A percentile compares a stretch with the other conserved stretches of the same genome.
Evolutionary conservation across 2,888 invertebrate species (phyloP).

Genomic region (Hipparchia sbordonii): DNA sequence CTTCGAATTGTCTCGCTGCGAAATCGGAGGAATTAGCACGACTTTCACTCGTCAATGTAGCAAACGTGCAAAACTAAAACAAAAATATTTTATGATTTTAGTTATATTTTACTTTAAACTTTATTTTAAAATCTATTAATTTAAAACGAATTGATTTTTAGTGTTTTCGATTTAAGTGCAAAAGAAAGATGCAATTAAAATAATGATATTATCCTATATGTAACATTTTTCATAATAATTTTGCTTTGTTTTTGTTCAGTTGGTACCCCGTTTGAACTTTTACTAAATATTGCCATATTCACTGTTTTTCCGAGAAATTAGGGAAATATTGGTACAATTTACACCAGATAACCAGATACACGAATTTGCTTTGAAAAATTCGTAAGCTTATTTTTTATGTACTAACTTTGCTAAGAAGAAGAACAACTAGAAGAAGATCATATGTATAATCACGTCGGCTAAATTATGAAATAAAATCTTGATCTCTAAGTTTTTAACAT

Average conservation of each 20-base stretch:
- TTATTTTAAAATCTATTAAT: too few relatives aligned
- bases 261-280: neutral
- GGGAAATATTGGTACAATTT: neutral
- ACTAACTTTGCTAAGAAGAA: too few relatives aligned
- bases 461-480: too few relatives aligned
- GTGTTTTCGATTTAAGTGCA: neutral
- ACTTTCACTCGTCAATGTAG: slow-evolving; percentile 49
- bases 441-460: too few relatives aligned
- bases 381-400: too few relatives aligned
- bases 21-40: slow-evolving; percentile 13
- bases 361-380: too few relatives aligned
- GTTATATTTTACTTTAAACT: neutral
- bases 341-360: too few relatives aligned
- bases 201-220: neutral
- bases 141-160: too few relatives aligned
- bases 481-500: too few relatives aligned
- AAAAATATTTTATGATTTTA: neutral
- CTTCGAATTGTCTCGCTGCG: slow-evolving; percentile 29
- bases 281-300: neutral
- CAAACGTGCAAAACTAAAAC: slow-evolving; percentile 40
- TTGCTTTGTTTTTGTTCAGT: neutral
- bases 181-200: neutral
- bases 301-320: neutral
- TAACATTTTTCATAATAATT: neutral
- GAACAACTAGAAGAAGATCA: too few relatives aligned